These are phyloP conservation scores for Aleiodes alternator DNA, from an alignment of 2,888 invertebrate genomes.

Conservation along the genomic window DNA sequence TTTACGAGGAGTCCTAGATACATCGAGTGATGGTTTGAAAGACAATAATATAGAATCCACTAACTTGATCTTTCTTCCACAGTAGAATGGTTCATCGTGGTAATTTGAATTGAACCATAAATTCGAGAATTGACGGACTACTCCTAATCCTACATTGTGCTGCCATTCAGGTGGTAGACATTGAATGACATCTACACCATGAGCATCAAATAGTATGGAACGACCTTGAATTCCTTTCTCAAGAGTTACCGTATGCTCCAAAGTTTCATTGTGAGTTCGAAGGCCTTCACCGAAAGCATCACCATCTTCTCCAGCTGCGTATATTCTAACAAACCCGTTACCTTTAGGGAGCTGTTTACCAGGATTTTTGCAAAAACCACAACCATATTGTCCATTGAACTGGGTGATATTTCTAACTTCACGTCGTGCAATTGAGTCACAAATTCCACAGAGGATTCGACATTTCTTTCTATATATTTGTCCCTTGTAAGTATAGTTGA, in stretches of 20 bases:
- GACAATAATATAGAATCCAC: neutral
- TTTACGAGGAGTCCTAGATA: slow-evolving; percentile 31
- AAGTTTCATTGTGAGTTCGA: slow-evolving; percentile 37
- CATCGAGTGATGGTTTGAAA: slow-evolving; percentile 16
- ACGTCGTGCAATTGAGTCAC: slow-evolving; percentile 49
- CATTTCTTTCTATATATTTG: slow-evolving; percentile 42
- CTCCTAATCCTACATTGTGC: neutral
- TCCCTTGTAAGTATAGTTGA: slow-evolving; percentile 39
- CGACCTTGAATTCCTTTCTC: slow-evolving; percentile 37
- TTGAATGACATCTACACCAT: no score
- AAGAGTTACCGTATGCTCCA: slow-evolving; percentile 10
- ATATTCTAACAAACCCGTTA: slow-evolving; percentile 46
- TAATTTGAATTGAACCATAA: neutral
- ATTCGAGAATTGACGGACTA: neutral
- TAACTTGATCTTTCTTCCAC: neutral
- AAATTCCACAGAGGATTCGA: slow-evolving; percentile 38
- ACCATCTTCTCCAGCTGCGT: slow-evolving; percentile 39
- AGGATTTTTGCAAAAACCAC: slow-evolving; percentile 51
- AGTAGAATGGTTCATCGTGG: neutral
- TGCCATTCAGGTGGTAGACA: neutral
- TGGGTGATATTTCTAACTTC: slow-evolving; percentile 39
- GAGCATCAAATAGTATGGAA: no score
- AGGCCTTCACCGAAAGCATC: slow-evolving; percentile 38
- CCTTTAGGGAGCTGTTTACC: slow-evolving; percentile 48
- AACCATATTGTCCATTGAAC: slow-evolving; percentile 54